These are phyloP conservation scores for Chrosomus eos DNA, from an alignment of 2,797 vertebrate species.

Conservation along the genomic window DNA sequence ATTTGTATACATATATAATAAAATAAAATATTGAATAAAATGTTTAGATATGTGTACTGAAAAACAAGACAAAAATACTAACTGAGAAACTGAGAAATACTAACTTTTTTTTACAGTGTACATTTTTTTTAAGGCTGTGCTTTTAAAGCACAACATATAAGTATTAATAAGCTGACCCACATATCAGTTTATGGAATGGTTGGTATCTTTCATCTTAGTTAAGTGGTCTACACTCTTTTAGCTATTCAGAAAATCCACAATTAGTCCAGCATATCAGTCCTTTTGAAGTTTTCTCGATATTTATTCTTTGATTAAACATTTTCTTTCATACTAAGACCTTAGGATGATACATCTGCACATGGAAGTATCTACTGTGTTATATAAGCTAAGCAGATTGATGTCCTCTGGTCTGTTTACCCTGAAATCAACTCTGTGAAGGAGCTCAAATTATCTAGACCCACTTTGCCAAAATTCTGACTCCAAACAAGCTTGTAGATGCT, in stretches of 20 bases:
- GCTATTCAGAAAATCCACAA: background rate
- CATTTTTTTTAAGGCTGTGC: background rate
- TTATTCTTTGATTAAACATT: background rate
- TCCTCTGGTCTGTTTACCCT: constrained; percentile 25
- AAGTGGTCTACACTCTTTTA: background rate
- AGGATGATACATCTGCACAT: constrained; percentile 3
- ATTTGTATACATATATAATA: too few species aligned
- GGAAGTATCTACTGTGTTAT: background rate
- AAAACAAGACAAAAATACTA: background rate
- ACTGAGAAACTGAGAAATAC: too few species aligned
- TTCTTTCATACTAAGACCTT: background rate
- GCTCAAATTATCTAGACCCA: constrained; percentile 6
- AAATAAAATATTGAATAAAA: background rate
- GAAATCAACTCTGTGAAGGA: constrained; percentile 25
- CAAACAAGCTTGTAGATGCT: constrained; percentile 17
- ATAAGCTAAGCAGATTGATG: constrained; percentile 22
- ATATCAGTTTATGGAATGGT: background rate
- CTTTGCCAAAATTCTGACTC: constrained; percentile 20
- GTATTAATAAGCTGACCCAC: constrained; percentile 1
- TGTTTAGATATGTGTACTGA: background rate
- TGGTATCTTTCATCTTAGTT: background rate
- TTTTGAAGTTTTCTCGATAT: background rate
- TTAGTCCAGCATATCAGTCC: background rate
- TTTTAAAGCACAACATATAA: background rate
- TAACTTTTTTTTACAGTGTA: background rate